Base-by-base conservation (phyloP, 2,113 vertebrate genomes). In the Xenus cinereus region DNA sequence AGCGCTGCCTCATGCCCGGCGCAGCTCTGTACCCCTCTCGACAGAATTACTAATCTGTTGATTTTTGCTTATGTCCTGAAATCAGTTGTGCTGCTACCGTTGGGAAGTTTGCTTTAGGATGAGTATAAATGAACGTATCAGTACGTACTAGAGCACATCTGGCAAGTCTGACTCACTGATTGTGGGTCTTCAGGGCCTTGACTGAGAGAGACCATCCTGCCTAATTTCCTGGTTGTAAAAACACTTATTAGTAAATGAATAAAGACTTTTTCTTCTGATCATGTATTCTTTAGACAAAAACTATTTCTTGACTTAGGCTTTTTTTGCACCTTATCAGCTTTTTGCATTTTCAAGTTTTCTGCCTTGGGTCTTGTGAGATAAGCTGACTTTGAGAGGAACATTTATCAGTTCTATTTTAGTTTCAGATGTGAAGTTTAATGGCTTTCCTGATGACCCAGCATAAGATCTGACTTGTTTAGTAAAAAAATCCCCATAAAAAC, bases 61-160 rank as follows among this genome's bases (percentile, higher is more conserved):
- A 4, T 9, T 46, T 79, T 35, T 45, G 20, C 35, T 63, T 15
- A 10, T 4, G 43, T 32, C 13, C 19, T 37, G 79, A 46, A 26
- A 46, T 18, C 24, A 35, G 67, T 6, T 43, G 51, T 10, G 23
- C 41, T 12, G 41, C 30, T 39, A 0, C 75, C 1, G 1, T 6
- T 17, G n/a, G 33, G 18, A 9, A 32, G 0, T 39, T 54, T 15
- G 16, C 46, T 30, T 19, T 4, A 22, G 9, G 6, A 1, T 12
- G 9, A n/a, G 33, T 27, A 19, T 8, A 63, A 26, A 17, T 6
- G 3, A 9, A 10, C 18, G 18, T 21, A 10, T 7, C 12, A 3
- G 23, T 28, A 23, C 14, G 18, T 20, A 9, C 76, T 5, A 7
- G n/a, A 3, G 46, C 13, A 4, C 8, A 17, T 5, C 8, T 37